Base-by-base conservation (phyloP, 2,113 vertebrate species). In the Panthera leo region DNA sequence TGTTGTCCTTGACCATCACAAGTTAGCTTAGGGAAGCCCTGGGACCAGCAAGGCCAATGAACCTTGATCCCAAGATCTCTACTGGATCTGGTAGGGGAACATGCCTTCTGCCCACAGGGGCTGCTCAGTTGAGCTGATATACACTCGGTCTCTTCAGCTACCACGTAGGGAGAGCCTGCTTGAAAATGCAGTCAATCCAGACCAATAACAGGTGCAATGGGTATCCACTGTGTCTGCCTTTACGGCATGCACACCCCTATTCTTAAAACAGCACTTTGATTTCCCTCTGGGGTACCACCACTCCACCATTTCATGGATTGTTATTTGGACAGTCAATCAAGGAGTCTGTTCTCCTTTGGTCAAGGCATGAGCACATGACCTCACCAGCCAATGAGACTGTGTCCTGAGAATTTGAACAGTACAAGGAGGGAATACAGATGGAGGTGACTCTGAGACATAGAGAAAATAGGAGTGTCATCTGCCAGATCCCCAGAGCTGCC, bases 81-180 rank as follows among this genome's bases (percentile, higher is more conserved):
- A 31, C n/a, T 67, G 65, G 39, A 36, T 45, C 19, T 19, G 25
- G 5, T 13, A 10, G 13, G 45, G 55, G 3, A 21, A 73, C 7
- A 15, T 27, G 19, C 27, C 27, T n/a, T 68, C 75, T 67, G 53
- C 19, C 48, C 51, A n/a, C 2, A 34, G 75, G 23, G 53, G 42
- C 42, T 63, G 31, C 68, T 82, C 82, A 79, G 51, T 42, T 42
- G 53, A 36, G 53, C 45, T 79, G n/a, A 55, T 0, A 1, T 11
- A 51, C 1, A 63, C 93, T 9, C 0, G 0, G n/a, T 39, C 78
- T 36, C 23, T 36, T 53, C 39, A 34, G 36, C n/a, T 19, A 51
- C 21, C 12, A 11, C 0, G 0, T 23, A 3, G 39, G 39, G 39
- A 48, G 0, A 85, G 2, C 58, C 65, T 55, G 82, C 82, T 34